Base-by-base conservation (phyloP, 1,140 invertebrate genomes). In the Eciton burchellii region DNA sequence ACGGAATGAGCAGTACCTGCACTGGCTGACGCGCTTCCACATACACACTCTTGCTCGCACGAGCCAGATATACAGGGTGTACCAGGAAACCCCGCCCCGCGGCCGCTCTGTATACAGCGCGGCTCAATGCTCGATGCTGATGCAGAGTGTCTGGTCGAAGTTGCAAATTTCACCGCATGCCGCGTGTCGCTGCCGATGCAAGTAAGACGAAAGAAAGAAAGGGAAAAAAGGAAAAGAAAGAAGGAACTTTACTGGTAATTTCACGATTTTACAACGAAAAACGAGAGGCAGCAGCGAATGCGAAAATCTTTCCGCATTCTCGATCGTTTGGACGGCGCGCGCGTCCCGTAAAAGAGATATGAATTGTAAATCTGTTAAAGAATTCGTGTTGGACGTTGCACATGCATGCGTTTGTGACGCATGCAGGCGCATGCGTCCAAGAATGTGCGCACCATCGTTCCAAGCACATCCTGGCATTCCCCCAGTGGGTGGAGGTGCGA, bases 381-480 rank as follows among this genome's bases (percentile, higher is more conserved):
- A 57, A 9, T 59, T 43, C 19, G 35, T n/a, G 14, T 9, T n/a
- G 35, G 8, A 21, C 57, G 29, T 3, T 43, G 43, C 56, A 14
- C 21, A 68, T 56, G 49, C 60, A 26, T 47, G 62, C 52, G 60
- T n/a, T 43, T 59, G 41, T 45, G 41, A 76, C 70, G 66, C 72
- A 65, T 29, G 72, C 74, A 62, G 70, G 59, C 73, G 47, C 19
- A 62, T 41, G 62, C 49, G 62, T 54, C 63, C 29, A 84, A 82
- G 84, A 86, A 86, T 82, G 84, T 87, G 82, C 86, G 85, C 89
- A 91, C 88, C 86, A 85, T 92, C 92, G 92, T 94, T 93, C 92
- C 93, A 91, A 94, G 92, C 93, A 93, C 92, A 93, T 93, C 93
- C 93, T 93, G 93, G 92, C 92, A 94, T 92, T 93, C 92, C 92